Conservation (phyloP, 2,113 vertebrate species). For the Cynoglossus semilaevis region DNA sequence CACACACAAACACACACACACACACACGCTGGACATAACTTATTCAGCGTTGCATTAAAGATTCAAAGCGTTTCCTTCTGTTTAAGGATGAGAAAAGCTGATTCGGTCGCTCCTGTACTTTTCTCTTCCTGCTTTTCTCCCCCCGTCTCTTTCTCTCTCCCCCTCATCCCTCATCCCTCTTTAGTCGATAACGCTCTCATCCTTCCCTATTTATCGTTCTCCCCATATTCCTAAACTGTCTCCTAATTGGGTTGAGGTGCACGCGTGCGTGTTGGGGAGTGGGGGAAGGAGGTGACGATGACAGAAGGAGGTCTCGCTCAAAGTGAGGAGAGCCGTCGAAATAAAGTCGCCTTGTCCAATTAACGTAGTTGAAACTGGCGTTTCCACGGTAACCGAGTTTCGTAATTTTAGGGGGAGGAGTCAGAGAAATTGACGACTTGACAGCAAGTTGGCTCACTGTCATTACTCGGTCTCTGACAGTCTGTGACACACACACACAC, state of each 20-base stretch:
- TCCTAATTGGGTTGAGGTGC: slow-evolving; percentile 35
- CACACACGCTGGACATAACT: slow-evolving; percentile 50
- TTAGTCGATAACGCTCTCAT: slow-evolving; percentile 13
- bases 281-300: not conserved
- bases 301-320: slow-evolving; percentile 36
- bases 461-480: slow-evolving; percentile 3
- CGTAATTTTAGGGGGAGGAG: slow-evolving; percentile 45
- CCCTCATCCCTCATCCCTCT: slow-evolving; percentile 8
- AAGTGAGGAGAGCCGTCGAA: slow-evolving; percentile 55
- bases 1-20: slow-evolving; percentile 15
- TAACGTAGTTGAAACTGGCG: slow-evolving; percentile 51
- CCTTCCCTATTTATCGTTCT: slow-evolving; percentile 2
- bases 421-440: slow-evolving; percentile 41
- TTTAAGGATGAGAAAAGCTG: slow-evolving; percentile 66
- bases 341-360: slow-evolving; percentile 63
- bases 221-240: slow-evolving; percentile 17
- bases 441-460: slow-evolving; percentile 38
- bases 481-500: not conserved
- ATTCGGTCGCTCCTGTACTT: slow-evolving; percentile 52
- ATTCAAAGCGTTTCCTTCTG: slow-evolving; percentile 65
- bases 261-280: not conserved
- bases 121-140: slow-evolving; percentile 17
- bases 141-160: not conserved
- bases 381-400: slow-evolving; percentile 64
- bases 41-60: slow-evolving; percentile 70